Evolutionary conservation across 2,797 vertebrate genomes (phyloP), one percentile per base, ranked within the genome.

Genomic region (Cebuella pygmaea): DNA sequence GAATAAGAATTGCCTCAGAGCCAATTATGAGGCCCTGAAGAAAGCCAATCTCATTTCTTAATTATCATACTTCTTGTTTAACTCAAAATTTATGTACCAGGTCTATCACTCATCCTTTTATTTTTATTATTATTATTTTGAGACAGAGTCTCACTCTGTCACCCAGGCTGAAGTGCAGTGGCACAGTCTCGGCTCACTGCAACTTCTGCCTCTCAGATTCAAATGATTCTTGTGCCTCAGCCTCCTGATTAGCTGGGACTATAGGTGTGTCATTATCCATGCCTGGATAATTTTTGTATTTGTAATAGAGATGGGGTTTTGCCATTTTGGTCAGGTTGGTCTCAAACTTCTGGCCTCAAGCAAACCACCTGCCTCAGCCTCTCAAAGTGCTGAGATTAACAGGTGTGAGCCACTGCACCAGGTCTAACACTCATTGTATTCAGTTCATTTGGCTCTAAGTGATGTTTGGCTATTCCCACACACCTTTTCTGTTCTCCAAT

Each of bases 1-100:
- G 27, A 96, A 90, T 82, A 81, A 79, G 44, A 94, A 85, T 50
- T 89, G 20, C 79, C 46, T 67, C 33, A 30, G 83, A 96, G 64
- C n/a, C 78, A 94, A 92, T 78, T 93, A 78, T 4, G 81, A 89
- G 57, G 36, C 57, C 70, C 20, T 79, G 30, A 94, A 97, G 78
- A 90, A 97, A 97, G 76, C 15, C 36, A 92, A n/a, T 81, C 44
- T 93, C n/a, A 90, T 94, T 93, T 95, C 46, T 95, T 95, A 97
- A 91, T 89, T 52, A 76, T 90, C 80, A 85, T 30, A 90, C 44
- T 93, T 93, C 57, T 92, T 91, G 76, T 95, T 97, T 59, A 95
- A 91, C 39, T 95, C 80, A 74, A 93, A 90, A 94, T 88, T 27
- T 88, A 95, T 67, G 64, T 26, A 46, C 50, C 13, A 90, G 13